Evolutionary conservation across 2,888 invertebrate genomes (phyloP), one percentile per base, ranked within the genome.

Genomic region (Rosalia funebris): DNA sequence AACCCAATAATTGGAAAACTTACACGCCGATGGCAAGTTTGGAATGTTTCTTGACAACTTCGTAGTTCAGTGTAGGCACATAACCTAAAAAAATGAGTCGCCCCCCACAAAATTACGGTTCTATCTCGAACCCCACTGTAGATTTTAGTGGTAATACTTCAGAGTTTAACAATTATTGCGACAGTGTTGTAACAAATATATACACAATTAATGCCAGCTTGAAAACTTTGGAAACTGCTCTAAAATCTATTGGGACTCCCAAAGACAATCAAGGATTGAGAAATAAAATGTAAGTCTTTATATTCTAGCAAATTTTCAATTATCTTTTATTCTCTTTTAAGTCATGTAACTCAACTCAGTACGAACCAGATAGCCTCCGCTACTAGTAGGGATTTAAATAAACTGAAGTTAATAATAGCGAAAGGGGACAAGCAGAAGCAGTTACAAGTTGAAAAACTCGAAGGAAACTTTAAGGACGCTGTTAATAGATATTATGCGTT

Each of bases 361-460:
- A 89, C 91, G 42, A 93, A 93, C 81, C 85, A 88, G 57, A 88
- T 89, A 1, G 89, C 93, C 14, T 86, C 89, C 32, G 88, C 87
- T 20, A 92, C 91, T 0, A 90, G 89, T 41, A 87, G 88, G 69
- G 90, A 91, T 74, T 84, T 94, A 44, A 87, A 89, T 68, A 86
- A 90, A 60, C 82, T 94, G 16, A 90, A 89, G 32, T 85, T 86
- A 5, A 84, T 91, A 16, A 89, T 90, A 50, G 84, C 89, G 10
- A 86, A 87, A 64, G 90, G 90, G 0, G 90, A 92, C 77, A 91
- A 91, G 70, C 89, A 91, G 59, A 91, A 92, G 78, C 92, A 91
- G 75, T 82, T 96, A 65, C 93, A 95, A 80, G 87, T 93, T 54
- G 93, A 93, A 71, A 88, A 93, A 73, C 85, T 96, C 10, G 92